Conservation (phyloP, 2,888 invertebrate genomes). For the Pollenia amentaria region DNA sequence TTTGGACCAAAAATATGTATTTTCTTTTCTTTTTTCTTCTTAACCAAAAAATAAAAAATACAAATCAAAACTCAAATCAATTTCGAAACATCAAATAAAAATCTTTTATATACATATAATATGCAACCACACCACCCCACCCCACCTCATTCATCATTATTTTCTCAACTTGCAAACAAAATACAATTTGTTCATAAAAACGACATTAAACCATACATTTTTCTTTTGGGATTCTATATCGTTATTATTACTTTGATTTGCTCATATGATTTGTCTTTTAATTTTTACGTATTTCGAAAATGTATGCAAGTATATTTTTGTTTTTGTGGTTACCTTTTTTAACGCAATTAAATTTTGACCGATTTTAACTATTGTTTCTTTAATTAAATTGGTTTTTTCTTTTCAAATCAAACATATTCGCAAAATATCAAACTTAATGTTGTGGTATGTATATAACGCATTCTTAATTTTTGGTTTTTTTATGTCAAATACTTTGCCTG, state of each 20-base stretch:
- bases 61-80: conserved; percentile 62
- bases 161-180: conserved; percentile 30
- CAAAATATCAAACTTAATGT: conserved; percentile 68
- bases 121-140: conserved; percentile 46
- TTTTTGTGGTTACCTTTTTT: conserved; percentile 14
- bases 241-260: conserved; percentile 28
- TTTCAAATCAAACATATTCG: conserved; percentile 66
- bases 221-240: background rate
- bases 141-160: conserved; percentile 17
- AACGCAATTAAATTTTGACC: conserved; percentile 41
- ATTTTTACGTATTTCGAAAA: conserved; percentile 16
- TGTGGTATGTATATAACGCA: conserved; percentile 70
- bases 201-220: conserved; percentile 25
- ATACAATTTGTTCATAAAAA: conserved; percentile 32
- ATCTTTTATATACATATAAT: conserved; percentile 46
- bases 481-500: conserved; percentile 48
- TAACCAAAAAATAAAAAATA: conserved; percentile 73
- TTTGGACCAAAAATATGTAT: conserved; percentile 78
- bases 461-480: conserved; percentile 42
- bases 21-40: conserved; percentile 78
- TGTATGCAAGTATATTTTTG: conserved; percentile 22
- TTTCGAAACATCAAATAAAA: conserved; percentile 41
- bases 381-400: conserved; percentile 63
- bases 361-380: conserved; percentile 44
- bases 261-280: conserved; percentile 22